Evolutionary conservation across 2,888 invertebrate genomes (phyloP), one percentile per base, ranked within the genome.

Genomic region (Agrochola circellaris): DNA sequence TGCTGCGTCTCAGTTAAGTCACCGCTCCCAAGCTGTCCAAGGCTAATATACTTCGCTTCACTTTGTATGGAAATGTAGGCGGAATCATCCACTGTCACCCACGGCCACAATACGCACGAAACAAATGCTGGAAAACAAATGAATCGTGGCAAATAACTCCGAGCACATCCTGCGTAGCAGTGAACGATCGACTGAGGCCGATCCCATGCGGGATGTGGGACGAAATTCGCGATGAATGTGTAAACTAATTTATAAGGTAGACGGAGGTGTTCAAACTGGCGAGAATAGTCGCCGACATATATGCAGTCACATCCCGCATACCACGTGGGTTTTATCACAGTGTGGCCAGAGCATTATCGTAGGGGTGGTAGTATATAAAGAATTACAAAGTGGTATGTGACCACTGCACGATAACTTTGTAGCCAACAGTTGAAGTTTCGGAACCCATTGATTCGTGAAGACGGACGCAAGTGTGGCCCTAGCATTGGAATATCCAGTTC

Each of bases 401-500:
- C 34, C 23, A 62, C 7, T 23, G 3, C 23, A 23, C 26, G 9
- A 9, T 70, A 11, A 70, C 38, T 30, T 48, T 48, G 20, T 20
- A n/a, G 5, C 48, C 3, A 17, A n/a, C 8, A 48, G 11, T 23
- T 23, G 8, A 30, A 67, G 13, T 30, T 20, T 23, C 4, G 30
- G 2, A 8, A 60, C 9, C 4, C 15, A 73, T 73, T 60, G 20
- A 48, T 71, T 20, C 3, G 17, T 34, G n/a, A 6, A 30, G 17
- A 30, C 30, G 60, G 17, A 60, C 30, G 30, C 60, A 60, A 20
- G 60, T 60, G 20, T 60, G 54, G 9, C 42, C 8, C 45, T 3
- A 54, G 42, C 80, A 34, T 70, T 70, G 34, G 7, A 34, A 26
- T 34, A 74, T 51, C n/a, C 38, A 56, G 62, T 48, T 83, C 62